Evolutionary conservation across 92 coral and sea anemone species (phyloP).

Genomic region (Bergia sp.): DNA sequence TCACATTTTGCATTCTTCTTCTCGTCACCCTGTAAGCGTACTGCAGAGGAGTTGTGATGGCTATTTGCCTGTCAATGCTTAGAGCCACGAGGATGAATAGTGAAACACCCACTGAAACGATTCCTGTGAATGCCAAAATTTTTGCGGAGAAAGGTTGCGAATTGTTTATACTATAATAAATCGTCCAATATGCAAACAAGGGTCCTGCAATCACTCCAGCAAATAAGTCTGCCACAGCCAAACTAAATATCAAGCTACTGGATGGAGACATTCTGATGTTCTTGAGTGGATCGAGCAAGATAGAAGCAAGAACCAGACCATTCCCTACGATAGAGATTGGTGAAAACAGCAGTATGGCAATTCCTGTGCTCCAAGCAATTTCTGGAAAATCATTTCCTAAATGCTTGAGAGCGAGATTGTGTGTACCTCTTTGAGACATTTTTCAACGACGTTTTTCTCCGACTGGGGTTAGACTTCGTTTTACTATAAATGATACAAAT

Average conservation of each 20-base stretch:
- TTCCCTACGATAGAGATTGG: background rate
- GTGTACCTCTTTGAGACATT: too few relatives aligned
- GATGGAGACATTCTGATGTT: slow-evolving; percentile 8
- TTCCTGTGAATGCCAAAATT: background rate
- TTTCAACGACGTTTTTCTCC: too few relatives aligned
- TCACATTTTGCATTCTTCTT: background rate
- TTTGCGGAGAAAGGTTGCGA: background rate
- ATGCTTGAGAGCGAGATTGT: too few relatives aligned
- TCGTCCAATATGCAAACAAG: background rate
- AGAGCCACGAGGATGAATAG: background rate
- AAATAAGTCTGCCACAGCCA: slow-evolving; percentile 8
- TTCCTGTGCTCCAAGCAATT: slow-evolving; percentile 1
- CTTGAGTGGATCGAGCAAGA: background rate
- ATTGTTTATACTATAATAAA: background rate
- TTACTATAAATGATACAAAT: too few relatives aligned
- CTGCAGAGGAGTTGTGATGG: background rate
- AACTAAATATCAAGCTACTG: background rate
- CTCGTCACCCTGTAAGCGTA: background rate
- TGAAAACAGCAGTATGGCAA: background rate
- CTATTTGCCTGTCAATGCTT: background rate
- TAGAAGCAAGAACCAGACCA: background rate
- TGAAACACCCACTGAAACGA: background rate
- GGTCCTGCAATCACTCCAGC: background rate
- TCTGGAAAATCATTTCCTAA: background rate
- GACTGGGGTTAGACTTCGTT: too few relatives aligned